These are phyloP conservation scores for Amiota communis DNA, from an alignment of 2,888 invertebrate species.

Conservation along the genomic window DNA sequence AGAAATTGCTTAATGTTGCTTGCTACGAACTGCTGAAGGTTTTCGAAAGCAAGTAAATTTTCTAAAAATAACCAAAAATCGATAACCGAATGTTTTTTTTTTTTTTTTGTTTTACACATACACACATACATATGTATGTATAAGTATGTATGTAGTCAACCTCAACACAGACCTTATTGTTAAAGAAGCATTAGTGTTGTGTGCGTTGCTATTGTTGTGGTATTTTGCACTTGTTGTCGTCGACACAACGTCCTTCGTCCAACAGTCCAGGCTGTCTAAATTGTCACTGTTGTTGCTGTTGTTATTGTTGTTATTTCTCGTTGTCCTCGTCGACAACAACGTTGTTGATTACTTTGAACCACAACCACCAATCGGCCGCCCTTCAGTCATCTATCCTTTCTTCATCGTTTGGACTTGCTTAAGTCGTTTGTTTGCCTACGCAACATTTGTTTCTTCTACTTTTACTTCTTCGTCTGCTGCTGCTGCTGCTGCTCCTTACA, in stretches of 20 bases:
- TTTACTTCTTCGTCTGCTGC: too few relatives aligned
- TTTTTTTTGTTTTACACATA: slow-evolving; percentile 52
- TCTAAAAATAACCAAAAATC: slow-evolving; percentile 71
- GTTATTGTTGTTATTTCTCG: slow-evolving; percentile 2
- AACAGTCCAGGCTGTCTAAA: background rate
- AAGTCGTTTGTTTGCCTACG: too few relatives aligned
- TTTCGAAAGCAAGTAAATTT: slow-evolving; percentile 65
- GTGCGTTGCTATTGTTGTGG: slow-evolving; percentile 12
- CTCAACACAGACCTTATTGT: slow-evolving; percentile 26
- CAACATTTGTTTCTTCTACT: too few relatives aligned
- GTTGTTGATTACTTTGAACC: background rate
- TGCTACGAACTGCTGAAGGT: background rate
- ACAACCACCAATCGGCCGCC: background rate
- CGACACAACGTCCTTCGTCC: slow-evolving; percentile 1
- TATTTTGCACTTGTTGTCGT: slow-evolving; percentile 3
- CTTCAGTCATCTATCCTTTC: background rate
- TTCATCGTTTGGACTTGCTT: background rate
- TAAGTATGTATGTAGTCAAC: slow-evolving; percentile 8
- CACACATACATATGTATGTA: slow-evolving; percentile 32
- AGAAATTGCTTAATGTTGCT: background rate
- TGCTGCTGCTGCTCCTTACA: too few relatives aligned
- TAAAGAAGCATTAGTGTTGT: background rate
- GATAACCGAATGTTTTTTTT: slow-evolving; percentile 68
- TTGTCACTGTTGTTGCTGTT: slow-evolving; percentile 18
- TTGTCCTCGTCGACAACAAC: background rate